phyloP scores from a whole-genome alignment of 1,140 invertebrate genomes.

The Nymphalis io region DNA sequence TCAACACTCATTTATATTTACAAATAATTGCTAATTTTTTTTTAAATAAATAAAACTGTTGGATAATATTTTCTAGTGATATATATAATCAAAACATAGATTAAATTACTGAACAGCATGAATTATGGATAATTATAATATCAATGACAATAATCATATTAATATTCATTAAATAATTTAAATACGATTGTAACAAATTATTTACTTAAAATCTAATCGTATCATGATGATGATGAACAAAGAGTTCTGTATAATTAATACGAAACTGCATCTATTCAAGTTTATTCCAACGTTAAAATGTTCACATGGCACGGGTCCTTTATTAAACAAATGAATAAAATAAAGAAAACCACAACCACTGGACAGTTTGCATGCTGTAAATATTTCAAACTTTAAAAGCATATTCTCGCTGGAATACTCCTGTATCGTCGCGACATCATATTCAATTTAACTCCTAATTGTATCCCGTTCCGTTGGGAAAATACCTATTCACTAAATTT shows the following conservation, averaged over 20 bases:
- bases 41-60: too few species aligned
- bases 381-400: constrained; percentile 23
- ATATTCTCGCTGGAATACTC: constrained; percentile 17
- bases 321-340: constrained; percentile 24
- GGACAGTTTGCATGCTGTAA: constrained; percentile 16
- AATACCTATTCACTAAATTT: constrained; percentile 48
- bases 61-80: too few species aligned
- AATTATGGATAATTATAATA: too few species aligned
- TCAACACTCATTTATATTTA: too few species aligned
- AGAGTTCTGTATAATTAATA: not conserved
- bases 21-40: too few species aligned
- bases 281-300: constrained; percentile 10
- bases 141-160: not conserved
- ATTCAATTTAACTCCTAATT: constrained; percentile 66
- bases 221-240: not conserved
- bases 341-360: constrained; percentile 10
- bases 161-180: not conserved
- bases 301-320: constrained; percentile 13
- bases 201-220: not conserved
- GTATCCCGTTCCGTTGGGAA: constrained; percentile 39
- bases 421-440: constrained; percentile 50
- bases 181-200: not conserved
- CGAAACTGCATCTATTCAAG: not conserved
- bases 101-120: too few species aligned
- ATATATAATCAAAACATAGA: too few species aligned